A percentile compares a stretch with the other conserved stretches of the same genome.
phyloP scores from a whole-genome alignment of 2,888 invertebrate genomes.

The Ormyrus rosae region DNA sequence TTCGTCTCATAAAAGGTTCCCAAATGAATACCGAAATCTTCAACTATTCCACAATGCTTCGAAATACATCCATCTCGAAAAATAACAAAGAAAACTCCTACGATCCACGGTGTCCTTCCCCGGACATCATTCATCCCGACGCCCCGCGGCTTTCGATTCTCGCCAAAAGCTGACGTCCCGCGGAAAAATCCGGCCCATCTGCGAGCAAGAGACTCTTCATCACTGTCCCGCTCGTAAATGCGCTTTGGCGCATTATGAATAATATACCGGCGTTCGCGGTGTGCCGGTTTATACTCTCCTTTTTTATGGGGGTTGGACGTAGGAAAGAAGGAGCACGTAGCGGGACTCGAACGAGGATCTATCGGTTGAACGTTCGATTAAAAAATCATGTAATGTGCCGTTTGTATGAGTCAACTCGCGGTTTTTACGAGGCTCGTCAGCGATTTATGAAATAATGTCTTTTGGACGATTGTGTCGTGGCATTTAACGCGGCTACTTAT shows the following conservation, averaged over 20 bases:
- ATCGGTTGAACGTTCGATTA: slow-evolving; percentile 16
- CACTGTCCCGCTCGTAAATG: slow-evolving; percentile 12
- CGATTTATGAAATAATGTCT: too few species aligned
- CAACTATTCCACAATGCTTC: background rate
- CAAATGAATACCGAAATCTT: background rate
- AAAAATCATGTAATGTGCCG: slow-evolving; percentile 6
- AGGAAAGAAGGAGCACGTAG: background rate
- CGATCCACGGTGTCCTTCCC: background rate
- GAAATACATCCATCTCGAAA: too few species aligned
- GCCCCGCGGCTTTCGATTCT: background rate
- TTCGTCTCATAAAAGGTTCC: too few species aligned
- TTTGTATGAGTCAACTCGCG: too few species aligned
- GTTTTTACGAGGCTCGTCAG: too few species aligned
- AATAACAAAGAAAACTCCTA: too few species aligned
- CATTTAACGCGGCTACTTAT: too few species aligned
- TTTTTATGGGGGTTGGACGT: background rate
- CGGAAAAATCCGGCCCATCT: slow-evolving; percentile 44
- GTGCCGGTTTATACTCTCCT: background rate
- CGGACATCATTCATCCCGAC: slow-evolving; percentile 9
- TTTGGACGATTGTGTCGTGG: too few species aligned
- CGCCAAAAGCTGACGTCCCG: background rate
- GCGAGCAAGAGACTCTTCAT: slow-evolving; percentile 29
- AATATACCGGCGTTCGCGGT: slow-evolving; percentile 22
- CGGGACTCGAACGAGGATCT: slow-evolving; percentile 17
- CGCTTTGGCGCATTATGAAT: slow-evolving; percentile 32